Base-by-base conservation (phyloP, 2,797 vertebrate species). In the Schizopygopsis malacanthus region DNA sequence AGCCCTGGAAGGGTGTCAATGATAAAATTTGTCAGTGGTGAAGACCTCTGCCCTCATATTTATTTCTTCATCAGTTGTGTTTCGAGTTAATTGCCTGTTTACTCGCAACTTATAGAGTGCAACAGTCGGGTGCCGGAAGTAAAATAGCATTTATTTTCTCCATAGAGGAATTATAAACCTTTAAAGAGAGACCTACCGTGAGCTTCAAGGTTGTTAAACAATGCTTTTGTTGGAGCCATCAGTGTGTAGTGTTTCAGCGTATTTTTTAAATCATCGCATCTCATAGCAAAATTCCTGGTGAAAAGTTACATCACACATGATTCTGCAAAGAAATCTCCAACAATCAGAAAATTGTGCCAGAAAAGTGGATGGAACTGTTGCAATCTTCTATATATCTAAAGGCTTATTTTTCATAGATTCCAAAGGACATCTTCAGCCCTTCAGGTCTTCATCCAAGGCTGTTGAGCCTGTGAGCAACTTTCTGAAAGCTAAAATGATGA, bases 21-120 rank as follows among this genome's bases (percentile, higher is more conserved):
- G 85, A 89, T 89, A 90, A 92, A 91, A 89, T 92, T 88, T 76
- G 89, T 89, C 85, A 81, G 28, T 71, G 37, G 50, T 47, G 20
- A 81, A 63, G 78, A 75, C 61, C 59, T 76, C 77, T 59, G 86
- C 8, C 59, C 71, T 84, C n/a, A 4, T 52, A 20, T 85, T 81
- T 85, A 54, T 75, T 85, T 25, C 69, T 75, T 54, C 5, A 69
- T 76, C 20, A 79, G 28, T n/a, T 47, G 28, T 5, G 67, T 13
- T 73, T 56, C 1, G 11, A 52, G 41, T 52, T 84, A 70, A 84
- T 72, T 79, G 12, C 39, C 41, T 45, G 61, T 50, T 81, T 81
- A 47, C 59, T 80, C 37, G 8, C n/a, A 67, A 5, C 8, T 28
- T 20, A 71, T 54, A 65, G 4, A 45, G 16, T 5, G 1, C 5